Percentiles rank a stretch among this genome's conserved stretches.
phyloP scores from a whole-genome alignment of 2,888 invertebrate genomes.

The Auanema freiburgensis region DNA sequence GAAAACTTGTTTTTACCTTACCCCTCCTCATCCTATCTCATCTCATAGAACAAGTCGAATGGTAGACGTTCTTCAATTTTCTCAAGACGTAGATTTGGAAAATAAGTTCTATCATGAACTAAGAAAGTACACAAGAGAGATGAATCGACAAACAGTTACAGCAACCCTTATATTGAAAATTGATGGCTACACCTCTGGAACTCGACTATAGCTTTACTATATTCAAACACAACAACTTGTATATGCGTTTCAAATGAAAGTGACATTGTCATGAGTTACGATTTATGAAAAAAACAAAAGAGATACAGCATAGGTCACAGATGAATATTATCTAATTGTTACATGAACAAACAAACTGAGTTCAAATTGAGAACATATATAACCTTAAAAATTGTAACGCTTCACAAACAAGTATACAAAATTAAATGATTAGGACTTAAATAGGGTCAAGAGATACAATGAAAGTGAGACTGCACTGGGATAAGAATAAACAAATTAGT shows the following conservation, averaged over 20 bases:
- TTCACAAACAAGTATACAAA: not conserved
- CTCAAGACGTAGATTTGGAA: constrained; percentile 38
- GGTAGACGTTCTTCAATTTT: constrained; percentile 38
- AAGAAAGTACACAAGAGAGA: constrained; percentile 34
- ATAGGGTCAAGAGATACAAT: constrained; percentile 5
- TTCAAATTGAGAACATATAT: not conserved
- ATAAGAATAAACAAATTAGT: not conserved
- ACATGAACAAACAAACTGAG: constrained; percentile 4
- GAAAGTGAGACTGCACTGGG: constrained; percentile 8
- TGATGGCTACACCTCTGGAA: no score
- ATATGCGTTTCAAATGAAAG: no score
- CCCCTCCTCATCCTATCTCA: not conserved
- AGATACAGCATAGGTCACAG: no score
- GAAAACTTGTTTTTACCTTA: no score
- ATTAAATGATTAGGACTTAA: not conserved
- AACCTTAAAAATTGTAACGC: not conserved
- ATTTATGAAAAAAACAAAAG: no score
- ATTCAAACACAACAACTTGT: no score
- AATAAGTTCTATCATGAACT: constrained; percentile 36
- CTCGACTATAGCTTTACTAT: no score
- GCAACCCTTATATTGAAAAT: no score
- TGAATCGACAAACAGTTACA: not conserved
- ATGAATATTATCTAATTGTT: no score
- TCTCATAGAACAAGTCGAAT: constrained; percentile 18
- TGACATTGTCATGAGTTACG: no score